Conservation (phyloP, 2,113 vertebrate species). For the Nansenia antarctica region DNA sequence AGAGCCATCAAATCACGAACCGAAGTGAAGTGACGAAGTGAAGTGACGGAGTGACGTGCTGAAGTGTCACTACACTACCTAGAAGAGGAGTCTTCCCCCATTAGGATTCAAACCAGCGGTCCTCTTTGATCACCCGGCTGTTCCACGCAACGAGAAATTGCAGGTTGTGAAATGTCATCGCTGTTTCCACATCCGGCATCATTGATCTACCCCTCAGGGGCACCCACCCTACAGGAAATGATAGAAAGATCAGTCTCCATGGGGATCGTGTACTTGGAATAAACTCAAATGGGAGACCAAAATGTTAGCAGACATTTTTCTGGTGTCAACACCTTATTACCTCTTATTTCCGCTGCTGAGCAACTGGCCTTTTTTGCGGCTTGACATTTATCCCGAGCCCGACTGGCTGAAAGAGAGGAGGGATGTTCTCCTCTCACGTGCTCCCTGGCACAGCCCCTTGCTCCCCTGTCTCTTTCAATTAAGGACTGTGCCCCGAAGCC, state of each 20-base stretch:
- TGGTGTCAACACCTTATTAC: constrained; percentile 25
- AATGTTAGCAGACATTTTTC: constrained; percentile 47
- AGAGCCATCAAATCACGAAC: too few species aligned
- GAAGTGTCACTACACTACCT: neutral
- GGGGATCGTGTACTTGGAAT: neutral
- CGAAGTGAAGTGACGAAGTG: too few species aligned
- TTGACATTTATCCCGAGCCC: constrained; percentile 61
- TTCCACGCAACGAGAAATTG: neutral
- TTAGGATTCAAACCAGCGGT: neutral
- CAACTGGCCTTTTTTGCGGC: constrained; percentile 50
- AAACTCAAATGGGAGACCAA: neutral
- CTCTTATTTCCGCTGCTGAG: constrained; percentile 22
- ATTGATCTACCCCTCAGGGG: neutral
- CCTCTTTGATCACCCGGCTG: neutral
- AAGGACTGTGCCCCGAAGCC: constrained; percentile 30
- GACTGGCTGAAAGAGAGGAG: constrained; percentile 48
- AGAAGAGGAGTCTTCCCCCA: neutral
- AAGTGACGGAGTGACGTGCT: neutral
- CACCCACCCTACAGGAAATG: neutral
- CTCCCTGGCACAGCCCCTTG: constrained; percentile 39
- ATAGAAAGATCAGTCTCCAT: neutral
- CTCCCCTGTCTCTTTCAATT: constrained; percentile 60
- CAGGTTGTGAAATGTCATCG: neutral
- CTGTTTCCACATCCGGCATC: neutral
- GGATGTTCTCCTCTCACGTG: constrained; percentile 31